Percentiles rank a stretch among this genome's conserved stretches.
These are phyloP conservation scores for Phyllopteryx taeniolatus DNA, from an alignment of 2,113 vertebrate species.

Conservation along the genomic window DNA sequence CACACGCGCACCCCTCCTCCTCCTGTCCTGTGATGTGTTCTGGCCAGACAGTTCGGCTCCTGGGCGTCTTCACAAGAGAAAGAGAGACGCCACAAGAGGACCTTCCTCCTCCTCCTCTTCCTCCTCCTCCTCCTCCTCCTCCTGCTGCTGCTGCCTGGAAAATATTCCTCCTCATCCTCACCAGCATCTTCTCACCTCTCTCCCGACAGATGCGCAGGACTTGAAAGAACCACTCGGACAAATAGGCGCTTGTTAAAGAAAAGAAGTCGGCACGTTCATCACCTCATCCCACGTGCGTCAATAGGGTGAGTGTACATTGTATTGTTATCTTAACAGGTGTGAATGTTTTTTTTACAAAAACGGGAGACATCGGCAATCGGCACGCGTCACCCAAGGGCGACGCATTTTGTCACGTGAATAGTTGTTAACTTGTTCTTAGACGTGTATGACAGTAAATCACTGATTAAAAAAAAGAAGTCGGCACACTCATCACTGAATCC, in stretches of 20 bases:
- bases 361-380: too few species aligned
- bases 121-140: not conserved
- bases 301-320: not conserved
- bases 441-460: too few species aligned
- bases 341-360: not conserved
- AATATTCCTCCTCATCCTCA: not conserved
- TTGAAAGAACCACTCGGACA: conserved; percentile 30
- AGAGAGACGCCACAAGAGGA: conserved; percentile 61
- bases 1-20: conserved; percentile 21
- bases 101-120: conserved; percentile 46
- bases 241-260: too few species aligned
- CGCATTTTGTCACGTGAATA: too few species aligned
- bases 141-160: not conserved
- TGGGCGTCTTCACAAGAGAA: conserved; percentile 67
- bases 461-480: too few species aligned
- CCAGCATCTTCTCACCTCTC: conserved; percentile 17
- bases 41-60: conserved; percentile 72
- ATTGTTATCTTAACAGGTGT: not conserved
- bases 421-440: too few species aligned
- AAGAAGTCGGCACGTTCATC: not conserved
- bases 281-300: not conserved
- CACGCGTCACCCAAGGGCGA: too few species aligned
- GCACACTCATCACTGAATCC: too few species aligned
- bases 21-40: conserved; percentile 69
- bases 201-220: conserved; percentile 67